phyloP scores from a whole-genome alignment of 2,113 vertebrate genomes.

The Cephalophus harveyi region DNA sequence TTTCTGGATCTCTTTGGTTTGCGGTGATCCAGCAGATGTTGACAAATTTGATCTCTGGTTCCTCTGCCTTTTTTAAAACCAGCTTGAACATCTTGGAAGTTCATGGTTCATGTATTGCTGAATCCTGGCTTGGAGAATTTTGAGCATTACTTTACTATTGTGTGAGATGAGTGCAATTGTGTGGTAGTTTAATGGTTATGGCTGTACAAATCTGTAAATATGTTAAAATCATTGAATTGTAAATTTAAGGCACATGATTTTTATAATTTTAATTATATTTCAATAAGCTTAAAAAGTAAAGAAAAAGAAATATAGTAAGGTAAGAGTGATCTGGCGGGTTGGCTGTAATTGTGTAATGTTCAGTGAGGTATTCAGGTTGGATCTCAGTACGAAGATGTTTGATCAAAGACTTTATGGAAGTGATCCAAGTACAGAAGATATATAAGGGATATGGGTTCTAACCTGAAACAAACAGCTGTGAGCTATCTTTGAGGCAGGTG shows the following conservation, averaged over 20 bases:
- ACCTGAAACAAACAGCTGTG: neutral
- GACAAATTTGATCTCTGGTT: too few species aligned
- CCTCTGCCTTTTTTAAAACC: too few species aligned
- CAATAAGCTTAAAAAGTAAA: neutral
- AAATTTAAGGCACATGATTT: neutral
- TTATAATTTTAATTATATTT: neutral
- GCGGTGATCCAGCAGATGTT: accelerated
- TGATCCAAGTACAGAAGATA: neutral
- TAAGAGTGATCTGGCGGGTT: neutral
- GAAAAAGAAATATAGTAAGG: neutral
- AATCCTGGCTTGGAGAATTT: too few species aligned
- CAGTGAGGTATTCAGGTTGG: neutral
- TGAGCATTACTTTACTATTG: too few species aligned
- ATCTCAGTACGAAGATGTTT: neutral
- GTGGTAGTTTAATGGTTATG: neutral
- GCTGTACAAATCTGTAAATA: neutral
- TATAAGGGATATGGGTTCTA: neutral
- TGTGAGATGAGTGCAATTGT: too few species aligned
- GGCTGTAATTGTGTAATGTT: neutral
- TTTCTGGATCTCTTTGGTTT: too few species aligned
- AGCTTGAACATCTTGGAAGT: too few species aligned
- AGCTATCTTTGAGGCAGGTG: neutral
- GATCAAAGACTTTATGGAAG: neutral
- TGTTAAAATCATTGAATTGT: neutral
- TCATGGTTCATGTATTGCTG: too few species aligned